Evolutionary conservation across 2,797 vertebrate genomes (phyloP), one percentile per base, ranked within the genome.

Genomic region (Acanthurus lineatus): DNA sequence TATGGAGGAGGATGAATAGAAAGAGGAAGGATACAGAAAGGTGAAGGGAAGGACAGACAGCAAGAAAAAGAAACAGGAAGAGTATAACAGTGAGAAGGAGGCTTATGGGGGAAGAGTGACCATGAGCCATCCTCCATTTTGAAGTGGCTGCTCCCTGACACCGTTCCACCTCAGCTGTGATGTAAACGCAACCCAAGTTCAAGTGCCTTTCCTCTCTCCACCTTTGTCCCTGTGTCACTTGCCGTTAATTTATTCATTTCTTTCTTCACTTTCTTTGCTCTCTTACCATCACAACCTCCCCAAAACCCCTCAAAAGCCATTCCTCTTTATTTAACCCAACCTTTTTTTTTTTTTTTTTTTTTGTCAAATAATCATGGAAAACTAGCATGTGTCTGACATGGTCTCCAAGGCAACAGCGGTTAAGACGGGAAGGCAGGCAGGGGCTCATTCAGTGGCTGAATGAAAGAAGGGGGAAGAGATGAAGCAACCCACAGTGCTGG

Each of bases 341-440:
- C 89, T 91, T 93, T 93, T 93, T 71, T 11, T 96, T 93, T 94
- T 94, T 91, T 93, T 93, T 93, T 71, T 11, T 96, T 93, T 94
- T 94, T 95, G 95, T 96, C 95, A 97, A 97, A 97, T 96, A 96
- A 97, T 97, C 96, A 96, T 93, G 85, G 93, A 94, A 95, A 96
- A 96, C 96, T 95, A 93, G 95, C 96, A 96, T 97, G 95, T 96
- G 95, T 97, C 97, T 97, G 96, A 98, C 96, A 97, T 94, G 89
- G 97, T 99, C 96, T 94, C 97, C 96, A 97, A 95, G 97, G 95
- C 93, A 95, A 98, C 97, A 81, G 91, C 93, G 95, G 96, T 96
- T 96, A 96, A 96, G 96, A 95, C 87, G 92, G 90, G 74, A 81
- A 96, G 92, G 93, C 95, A 94, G 94, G 94, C 93, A 91, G 94